Conservation (phyloP, 2,888 invertebrate species). For the Sussaba pulchella region DNA sequence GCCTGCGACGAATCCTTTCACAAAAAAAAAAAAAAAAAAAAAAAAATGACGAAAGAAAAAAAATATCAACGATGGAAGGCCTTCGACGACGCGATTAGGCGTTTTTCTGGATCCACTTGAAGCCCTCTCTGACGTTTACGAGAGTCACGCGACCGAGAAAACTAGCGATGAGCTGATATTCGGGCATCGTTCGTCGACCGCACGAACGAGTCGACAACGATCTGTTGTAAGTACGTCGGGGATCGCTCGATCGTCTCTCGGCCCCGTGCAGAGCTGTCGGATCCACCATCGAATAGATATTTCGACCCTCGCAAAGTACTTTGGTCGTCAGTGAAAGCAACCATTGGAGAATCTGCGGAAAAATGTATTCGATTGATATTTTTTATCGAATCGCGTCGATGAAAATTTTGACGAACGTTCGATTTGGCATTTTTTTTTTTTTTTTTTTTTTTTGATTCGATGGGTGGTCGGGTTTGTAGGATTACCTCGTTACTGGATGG, state of each 20-base stretch:
- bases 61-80: no score
- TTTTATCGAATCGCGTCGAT: no score
- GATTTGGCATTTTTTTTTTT: conserved; percentile 27
- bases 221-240: conserved; percentile 48
- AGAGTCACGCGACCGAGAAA: conserved; percentile 89
- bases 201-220: conserved; percentile 77
- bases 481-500: conserved; percentile 88
- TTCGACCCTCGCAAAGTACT: conserved; percentile 88
- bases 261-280: conserved; percentile 54
- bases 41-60: no score
- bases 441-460: no score
- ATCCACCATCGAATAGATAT: conserved; percentile 65
- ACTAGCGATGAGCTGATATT: conserved; percentile 90
- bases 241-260: conserved; percentile 30
- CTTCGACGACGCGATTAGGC: conserved; percentile 54
- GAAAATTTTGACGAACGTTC: no score
- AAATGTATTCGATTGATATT: no score
- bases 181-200: conserved; percentile 88
- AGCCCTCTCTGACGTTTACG: conserved; percentile 87
- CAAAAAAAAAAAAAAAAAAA: no score
- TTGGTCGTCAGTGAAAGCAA: conserved; percentile 90
- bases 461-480: not conserved
- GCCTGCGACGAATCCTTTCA: conserved; percentile 9
- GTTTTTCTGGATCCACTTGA: conserved; percentile 88
- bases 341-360: conserved; percentile 89